Base-by-base conservation (phyloP, 1,140 invertebrate species). In the Panagrolaimus sp. region DNA sequence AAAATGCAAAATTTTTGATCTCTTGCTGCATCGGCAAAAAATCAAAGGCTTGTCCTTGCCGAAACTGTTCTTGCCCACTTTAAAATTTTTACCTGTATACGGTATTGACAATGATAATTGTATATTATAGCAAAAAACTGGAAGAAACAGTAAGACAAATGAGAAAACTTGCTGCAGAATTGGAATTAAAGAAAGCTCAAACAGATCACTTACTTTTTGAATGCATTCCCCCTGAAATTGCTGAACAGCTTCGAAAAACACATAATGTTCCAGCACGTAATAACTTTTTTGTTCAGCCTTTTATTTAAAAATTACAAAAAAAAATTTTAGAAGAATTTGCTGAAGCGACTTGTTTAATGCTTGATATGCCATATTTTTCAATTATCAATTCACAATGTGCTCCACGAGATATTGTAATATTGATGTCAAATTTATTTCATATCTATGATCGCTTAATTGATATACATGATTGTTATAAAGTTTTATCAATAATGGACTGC, bases 291-390 rank as follows among this genome's bases (percentile, higher is more conserved):
- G n/a, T n/a, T n/a, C n/a, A n/a, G n/a, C n/a, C n/a, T n/a, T n/a
- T n/a, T n/a, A n/a, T n/a, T n/a, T n/a, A n/a, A n/a, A n/a, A n/a
- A n/a, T n/a, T n/a, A n/a, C n/a, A n/a, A n/a, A n/a, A n/a, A n/a
- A n/a, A n/a, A n/a, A n/a, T n/a, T n/a, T n/a, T n/a, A n/a, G n/a
- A n/a, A n/a, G 85, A 85, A 69, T 86, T 85, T 73, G 72, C 80
- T 11, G 73, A 81, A 14, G 83, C 84, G 9, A 86, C 85, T 1
- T 79, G 86, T 25, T 70, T 86, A 27, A 86, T 86, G 72, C 84
- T 83, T 27, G 85, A 86, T 67, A 85, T 86, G 14, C 85, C 86
- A 5, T 85, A 84, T 1, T 86, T 86, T 72, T 86, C 85, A 7
- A 85, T 84, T 69, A 86, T 86, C 16, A 85, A 85, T 23, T 74